Conservation (phyloP, 2,113 vertebrate genomes). For the Mesembrinibis cayennensis region DNA sequence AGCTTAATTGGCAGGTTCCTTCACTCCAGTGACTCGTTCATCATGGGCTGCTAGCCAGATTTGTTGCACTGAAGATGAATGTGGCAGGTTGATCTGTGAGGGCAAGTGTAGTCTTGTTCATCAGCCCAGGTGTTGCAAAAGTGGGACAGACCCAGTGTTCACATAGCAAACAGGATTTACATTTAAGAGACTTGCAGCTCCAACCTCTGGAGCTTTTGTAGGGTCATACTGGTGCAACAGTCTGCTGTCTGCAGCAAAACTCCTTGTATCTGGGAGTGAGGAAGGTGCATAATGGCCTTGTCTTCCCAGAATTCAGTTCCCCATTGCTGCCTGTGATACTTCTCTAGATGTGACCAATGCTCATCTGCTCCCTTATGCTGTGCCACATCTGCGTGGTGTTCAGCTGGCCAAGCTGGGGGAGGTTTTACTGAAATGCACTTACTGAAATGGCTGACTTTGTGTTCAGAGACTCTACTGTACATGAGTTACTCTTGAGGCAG, state of each 20-base stretch:
- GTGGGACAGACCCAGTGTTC: not conserved
- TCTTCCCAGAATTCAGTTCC: not conserved
- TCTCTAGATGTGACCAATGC: too few species aligned
- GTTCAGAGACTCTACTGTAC: not conserved
- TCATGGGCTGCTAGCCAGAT: not conserved
- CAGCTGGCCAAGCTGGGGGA: not conserved
- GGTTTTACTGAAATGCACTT: not conserved
- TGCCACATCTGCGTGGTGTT: not conserved
- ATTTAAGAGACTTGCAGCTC: not conserved
- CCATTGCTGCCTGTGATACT: not conserved
- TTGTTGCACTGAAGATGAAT: not conserved
- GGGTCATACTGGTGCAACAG: too few species aligned
- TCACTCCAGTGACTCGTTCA: accelerated
- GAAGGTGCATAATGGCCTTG: too few species aligned
- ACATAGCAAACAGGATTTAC: not conserved
- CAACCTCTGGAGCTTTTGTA: not conserved
- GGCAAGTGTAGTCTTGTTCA: not conserved
- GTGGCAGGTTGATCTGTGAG: not conserved
- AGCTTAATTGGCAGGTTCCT: not conserved
- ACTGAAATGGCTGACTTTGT: not conserved
- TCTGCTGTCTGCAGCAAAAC: not conserved
- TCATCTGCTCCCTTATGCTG: not conserved
- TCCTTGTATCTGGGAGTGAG: not conserved
- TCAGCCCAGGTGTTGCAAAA: not conserved
- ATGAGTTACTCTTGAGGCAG: not conserved